These are phyloP conservation scores for Brenthis hecate DNA, from an alignment of 2,888 invertebrate species.

Conservation along the genomic window DNA sequence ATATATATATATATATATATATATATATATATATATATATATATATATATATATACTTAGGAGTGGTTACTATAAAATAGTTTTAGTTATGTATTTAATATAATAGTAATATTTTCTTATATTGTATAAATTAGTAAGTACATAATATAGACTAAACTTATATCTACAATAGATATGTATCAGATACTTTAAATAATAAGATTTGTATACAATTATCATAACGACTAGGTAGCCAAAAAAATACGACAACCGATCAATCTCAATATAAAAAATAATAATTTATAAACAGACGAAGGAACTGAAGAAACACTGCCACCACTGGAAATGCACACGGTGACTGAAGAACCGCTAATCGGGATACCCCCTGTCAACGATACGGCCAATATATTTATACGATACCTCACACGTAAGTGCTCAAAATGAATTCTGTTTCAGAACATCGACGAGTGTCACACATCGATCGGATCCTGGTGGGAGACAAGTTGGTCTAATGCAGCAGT, in stretches of 20 bases:
- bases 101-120: too few relatives aligned
- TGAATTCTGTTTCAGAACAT: conserved; percentile 61
- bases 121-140: too few relatives aligned
- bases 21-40: too few relatives aligned
- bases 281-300: conserved; percentile 62
- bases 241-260: conserved; percentile 74
- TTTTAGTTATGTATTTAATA: too few relatives aligned
- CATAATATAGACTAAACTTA: too few relatives aligned
- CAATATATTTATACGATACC: conserved; percentile 70
- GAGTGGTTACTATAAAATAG: too few relatives aligned
- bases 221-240: conserved; percentile 46
- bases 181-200: too few relatives aligned
- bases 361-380: conserved; percentile 63
- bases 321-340: conserved; percentile 50
- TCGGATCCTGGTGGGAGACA: background rate
- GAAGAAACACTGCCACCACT: conserved; percentile 56
- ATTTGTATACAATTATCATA: background rate
- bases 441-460: background rate
- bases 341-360: conserved; percentile 51
- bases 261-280: conserved; percentile 53
- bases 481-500: background rate
- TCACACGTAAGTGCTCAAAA: conserved; percentile 72
- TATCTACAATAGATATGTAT: too few relatives aligned
- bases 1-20: too few relatives aligned
- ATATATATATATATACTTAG: too few relatives aligned